phyloP scores from a whole-genome alignment of 2,113 vertebrate genomes.

The Perccottus glenii region DNA sequence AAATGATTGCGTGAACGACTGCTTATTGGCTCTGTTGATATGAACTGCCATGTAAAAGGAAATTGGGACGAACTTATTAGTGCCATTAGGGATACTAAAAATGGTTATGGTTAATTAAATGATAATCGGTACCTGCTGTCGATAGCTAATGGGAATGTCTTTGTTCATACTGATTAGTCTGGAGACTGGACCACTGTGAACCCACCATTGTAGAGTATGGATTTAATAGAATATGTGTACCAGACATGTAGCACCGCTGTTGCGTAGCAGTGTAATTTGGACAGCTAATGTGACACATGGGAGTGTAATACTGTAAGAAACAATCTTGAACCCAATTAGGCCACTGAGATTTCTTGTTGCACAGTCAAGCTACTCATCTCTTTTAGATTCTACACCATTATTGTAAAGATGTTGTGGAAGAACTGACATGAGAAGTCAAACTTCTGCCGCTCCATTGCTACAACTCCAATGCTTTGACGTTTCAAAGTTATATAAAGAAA shows the following conservation, averaged over 20 bases:
- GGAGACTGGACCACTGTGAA: too few relatives aligned
- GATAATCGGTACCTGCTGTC: conserved; percentile 20
- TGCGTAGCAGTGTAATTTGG: neutral
- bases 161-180: neutral
- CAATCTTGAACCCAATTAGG: conserved; percentile 13
- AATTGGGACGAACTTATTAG: neutral
- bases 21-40: neutral
- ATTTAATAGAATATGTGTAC: too few relatives aligned
- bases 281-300: conserved; percentile 10
- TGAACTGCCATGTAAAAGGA: neutral
- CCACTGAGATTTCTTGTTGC: neutral
- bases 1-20: neutral
- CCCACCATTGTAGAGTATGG: too few relatives aligned
- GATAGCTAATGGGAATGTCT: neutral
- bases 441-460: too few relatives aligned
- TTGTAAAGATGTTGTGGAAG: neutral
- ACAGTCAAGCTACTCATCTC: neutral
- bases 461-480: too few relatives aligned
- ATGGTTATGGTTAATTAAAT: conserved; percentile 20
- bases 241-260: neutral
- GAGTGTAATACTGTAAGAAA: neutral
- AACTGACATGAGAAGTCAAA: neutral
- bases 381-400: neutral
- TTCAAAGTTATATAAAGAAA: too few relatives aligned
- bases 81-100: conserved; percentile 2